Conservation (phyloP, 2,113 vertebrate genomes). For the Pollachius pollachius region DNA sequence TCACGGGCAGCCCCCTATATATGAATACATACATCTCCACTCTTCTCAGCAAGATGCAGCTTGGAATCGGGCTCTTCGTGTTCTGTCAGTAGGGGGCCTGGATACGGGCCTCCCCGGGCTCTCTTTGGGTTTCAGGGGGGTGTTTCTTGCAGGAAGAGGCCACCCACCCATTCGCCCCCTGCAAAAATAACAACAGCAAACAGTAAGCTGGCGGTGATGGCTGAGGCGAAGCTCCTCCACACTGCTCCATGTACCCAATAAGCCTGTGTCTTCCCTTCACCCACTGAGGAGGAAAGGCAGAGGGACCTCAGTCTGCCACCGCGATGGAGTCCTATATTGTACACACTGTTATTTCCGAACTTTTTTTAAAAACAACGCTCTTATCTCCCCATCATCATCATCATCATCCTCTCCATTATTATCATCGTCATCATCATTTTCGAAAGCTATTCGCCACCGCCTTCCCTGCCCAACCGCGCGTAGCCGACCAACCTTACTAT, state of each 20-base stretch:
- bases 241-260: conserved; percentile 10
- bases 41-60: conserved; percentile 63
- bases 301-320: conserved; percentile 28
- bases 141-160: conserved; percentile 47
- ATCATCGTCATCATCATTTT: conserved; percentile 9
- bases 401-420: conserved; percentile 16
- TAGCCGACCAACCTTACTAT: conserved; percentile 55
- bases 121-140: conserved; percentile 38
- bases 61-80: conserved; percentile 58
- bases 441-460: conserved; percentile 57
- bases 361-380: conserved; percentile 27
- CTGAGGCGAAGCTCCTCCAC: conserved; percentile 21
- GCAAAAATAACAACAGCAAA: conserved; percentile 6
- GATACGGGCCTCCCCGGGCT: conserved; percentile 36
- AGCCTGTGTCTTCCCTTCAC: conserved; percentile 30
- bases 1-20: conserved; percentile 48
- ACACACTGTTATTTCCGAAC: conserved; percentile 36
- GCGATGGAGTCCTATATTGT: conserved; percentile 28
- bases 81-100: conserved; percentile 64
- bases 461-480: conserved; percentile 52
- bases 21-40: conserved; percentile 5
- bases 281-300: conserved; percentile 38
- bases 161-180: too few species aligned
- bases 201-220: conserved; percentile 18
- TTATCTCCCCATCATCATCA: conserved; percentile 41